These are phyloP conservation scores for Aphelenchoides avenae DNA, from an alignment of 1,140 invertebrate species.

Conservation along the genomic window DNA sequence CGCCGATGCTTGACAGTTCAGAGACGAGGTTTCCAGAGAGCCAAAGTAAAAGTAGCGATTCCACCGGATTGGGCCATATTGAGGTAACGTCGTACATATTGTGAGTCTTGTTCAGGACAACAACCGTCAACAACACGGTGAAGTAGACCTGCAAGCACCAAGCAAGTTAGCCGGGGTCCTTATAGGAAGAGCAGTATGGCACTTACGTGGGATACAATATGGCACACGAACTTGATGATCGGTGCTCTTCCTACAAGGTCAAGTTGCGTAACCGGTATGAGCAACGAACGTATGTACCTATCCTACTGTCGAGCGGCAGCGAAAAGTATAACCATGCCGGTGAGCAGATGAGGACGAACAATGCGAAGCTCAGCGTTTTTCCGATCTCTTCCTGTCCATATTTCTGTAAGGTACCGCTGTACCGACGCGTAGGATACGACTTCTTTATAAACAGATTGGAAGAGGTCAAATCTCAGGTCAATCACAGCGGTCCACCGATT, in stretches of 20 bases:
- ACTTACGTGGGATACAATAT: constrained; percentile 37
- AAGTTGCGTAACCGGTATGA: too few relatives aligned
- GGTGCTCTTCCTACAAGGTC: too few relatives aligned
- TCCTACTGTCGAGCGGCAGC: constrained; percentile 85
- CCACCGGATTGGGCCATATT: constrained; percentile 74
- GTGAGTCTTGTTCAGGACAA: constrained; percentile 56
- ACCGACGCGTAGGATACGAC: constrained; percentile 61
- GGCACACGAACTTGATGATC: too few relatives aligned
- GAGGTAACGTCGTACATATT: constrained; percentile 65
- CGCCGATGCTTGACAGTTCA: constrained; percentile 90
- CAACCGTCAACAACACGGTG: constrained; percentile 78
- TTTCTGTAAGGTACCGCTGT: constrained; percentile 73
- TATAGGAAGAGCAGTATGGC: too few relatives aligned
- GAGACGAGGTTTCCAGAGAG: constrained; percentile 87
- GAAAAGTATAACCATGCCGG: constrained; percentile 93
- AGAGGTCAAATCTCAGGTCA: too few relatives aligned
- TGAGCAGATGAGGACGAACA: constrained; percentile 84
- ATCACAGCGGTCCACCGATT: too few relatives aligned
- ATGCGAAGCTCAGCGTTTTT: constrained; percentile 82
- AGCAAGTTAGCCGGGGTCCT: too few relatives aligned
- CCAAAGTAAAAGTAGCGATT: constrained; percentile 93
- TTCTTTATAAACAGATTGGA: constrained; percentile 48
- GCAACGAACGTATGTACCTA: constrained; percentile 69
- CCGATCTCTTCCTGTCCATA: too few relatives aligned
- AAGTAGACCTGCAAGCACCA: constrained; percentile 75